Conservation (phyloP, 1,140 invertebrate species). For the Meloidogyne hapla region DNA sequence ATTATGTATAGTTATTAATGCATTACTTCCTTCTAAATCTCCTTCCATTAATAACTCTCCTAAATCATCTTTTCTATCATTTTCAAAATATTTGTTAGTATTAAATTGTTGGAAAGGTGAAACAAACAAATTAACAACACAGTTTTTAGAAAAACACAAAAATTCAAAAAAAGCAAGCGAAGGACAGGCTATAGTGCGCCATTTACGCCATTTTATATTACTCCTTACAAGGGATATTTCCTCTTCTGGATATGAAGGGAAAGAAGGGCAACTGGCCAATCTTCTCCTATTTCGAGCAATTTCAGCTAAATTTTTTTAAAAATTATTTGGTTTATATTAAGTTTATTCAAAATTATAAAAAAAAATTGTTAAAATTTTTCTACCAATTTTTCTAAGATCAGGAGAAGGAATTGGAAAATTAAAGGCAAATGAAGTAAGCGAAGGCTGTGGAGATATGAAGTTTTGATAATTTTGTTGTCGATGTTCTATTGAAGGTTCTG, state of each 20-base stretch:
- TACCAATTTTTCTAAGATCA: constrained; percentile 52
- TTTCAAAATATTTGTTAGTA: neutral
- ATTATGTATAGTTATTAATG: neutral
- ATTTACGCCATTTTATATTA: constrained; percentile 20
- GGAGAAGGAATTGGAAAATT: constrained; percentile 50
- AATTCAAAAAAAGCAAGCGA: constrained; percentile 20
- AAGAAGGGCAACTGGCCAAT: constrained; percentile 42
- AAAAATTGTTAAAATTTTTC: neutral
- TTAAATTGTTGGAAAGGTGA: constrained; percentile 14
- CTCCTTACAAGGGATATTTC: neutral
- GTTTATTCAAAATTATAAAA: too few relatives aligned
- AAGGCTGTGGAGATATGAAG: constrained; percentile 53
- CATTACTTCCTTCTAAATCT: neutral
- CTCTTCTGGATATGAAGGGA: neutral
- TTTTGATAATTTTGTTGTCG: constrained; percentile 52
- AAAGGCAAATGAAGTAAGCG: constrained; percentile 55
- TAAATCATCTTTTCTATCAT: neutral
- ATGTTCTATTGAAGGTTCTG: constrained; percentile 55
- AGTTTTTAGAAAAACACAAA: constrained; percentile 22
- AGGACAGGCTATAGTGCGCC: constrained; percentile 20
- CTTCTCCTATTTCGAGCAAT: constrained; percentile 38
- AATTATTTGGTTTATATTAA: neutral
- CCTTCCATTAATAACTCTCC: neutral
- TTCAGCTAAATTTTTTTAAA: constrained; percentile 11
- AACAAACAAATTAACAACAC: constrained; percentile 21